Evolutionary conservation across 2,888 invertebrate species (phyloP).

Genomic region (Scelioninae gen. 1): DNA sequence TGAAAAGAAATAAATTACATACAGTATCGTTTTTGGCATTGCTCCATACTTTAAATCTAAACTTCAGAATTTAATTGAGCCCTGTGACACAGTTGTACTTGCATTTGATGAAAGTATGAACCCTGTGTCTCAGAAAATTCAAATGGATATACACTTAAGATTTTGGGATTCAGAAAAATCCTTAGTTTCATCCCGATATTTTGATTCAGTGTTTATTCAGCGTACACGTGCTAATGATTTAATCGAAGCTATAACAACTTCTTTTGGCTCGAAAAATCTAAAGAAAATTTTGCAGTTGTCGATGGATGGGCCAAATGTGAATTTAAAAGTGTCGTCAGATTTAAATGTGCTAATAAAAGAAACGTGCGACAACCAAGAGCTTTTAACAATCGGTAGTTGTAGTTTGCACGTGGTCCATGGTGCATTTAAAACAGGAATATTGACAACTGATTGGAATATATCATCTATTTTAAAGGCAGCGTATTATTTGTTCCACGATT

Average conservation of each 20-base stretch:
- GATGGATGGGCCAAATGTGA: slow-evolving; percentile 71
- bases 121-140: slow-evolving; percentile 68
- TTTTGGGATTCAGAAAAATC: slow-evolving; percentile 71
- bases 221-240: slow-evolving; percentile 72
- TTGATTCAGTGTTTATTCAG: slow-evolving; percentile 71
- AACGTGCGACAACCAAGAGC: neutral
- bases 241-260: slow-evolving; percentile 53
- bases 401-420: slow-evolving; percentile 75
- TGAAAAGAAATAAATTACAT: slow-evolving; percentile 69
- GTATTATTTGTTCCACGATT: slow-evolving; percentile 75
- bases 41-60: slow-evolving; percentile 63
- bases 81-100: slow-evolving; percentile 46
- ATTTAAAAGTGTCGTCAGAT: slow-evolving; percentile 58
- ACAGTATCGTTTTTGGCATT: slow-evolving; percentile 66
- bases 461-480: slow-evolving; percentile 69
- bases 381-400: slow-evolving; percentile 75
- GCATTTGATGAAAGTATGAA: slow-evolving; percentile 73
- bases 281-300: slow-evolving; percentile 68
- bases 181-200: slow-evolving; percentile 72
- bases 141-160: slow-evolving; percentile 75
- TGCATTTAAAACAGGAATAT: slow-evolving; percentile 74
- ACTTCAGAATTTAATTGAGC: slow-evolving; percentile 48
- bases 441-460: slow-evolving; percentile 70
- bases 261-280: slow-evolving; percentile 30
- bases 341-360: neutral